These are phyloP conservation scores for Atopsyche davidsoni DNA, from an alignment of 1,140 invertebrate genomes.

Conservation along the genomic window DNA sequence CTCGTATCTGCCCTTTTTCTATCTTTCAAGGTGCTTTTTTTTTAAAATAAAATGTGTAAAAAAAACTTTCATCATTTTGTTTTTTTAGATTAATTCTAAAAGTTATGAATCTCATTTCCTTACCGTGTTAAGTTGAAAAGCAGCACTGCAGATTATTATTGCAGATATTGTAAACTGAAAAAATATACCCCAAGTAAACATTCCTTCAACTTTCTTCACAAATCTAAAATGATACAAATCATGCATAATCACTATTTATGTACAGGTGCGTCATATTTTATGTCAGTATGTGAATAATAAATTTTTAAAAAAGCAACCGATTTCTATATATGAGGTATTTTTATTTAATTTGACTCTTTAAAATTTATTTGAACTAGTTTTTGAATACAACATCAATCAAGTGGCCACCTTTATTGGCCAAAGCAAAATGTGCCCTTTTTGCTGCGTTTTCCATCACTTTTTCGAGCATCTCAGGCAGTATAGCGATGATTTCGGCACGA, in stretches of 20 bases:
- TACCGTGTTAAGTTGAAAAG: conserved; percentile 17
- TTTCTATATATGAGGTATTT: too few species aligned
- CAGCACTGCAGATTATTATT: conserved; percentile 16
- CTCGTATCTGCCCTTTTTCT: conserved; percentile 1
- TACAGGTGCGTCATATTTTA: not conserved
- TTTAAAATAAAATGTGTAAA: conserved; percentile 4
- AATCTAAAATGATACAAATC: conserved; percentile 17
- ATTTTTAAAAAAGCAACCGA: too few species aligned
- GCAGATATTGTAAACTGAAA: conserved; percentile 14
- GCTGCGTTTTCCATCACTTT: too few species aligned
- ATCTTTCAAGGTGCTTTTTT: conserved; percentile 6
- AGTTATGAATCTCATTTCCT: too few species aligned
- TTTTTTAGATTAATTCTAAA: too few species aligned
- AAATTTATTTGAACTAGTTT: too few species aligned
- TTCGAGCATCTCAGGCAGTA: too few species aligned
- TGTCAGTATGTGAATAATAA: not conserved
- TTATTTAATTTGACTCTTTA: too few species aligned
- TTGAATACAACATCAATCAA: too few species aligned
- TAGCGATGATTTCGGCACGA: too few species aligned
- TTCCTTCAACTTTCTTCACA: conserved; percentile 17
- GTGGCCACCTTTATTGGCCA: too few species aligned
- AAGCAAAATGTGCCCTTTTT: too few species aligned
- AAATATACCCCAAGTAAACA: conserved; percentile 22
- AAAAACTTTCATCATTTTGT: conserved; percentile 2
- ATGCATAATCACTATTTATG: not conserved